A percentile compares a stretch with the other conserved stretches of the same genome.
Conservation (phyloP, 2,797 vertebrate genomes). For the Thaleichthys pacificus region DNA sequence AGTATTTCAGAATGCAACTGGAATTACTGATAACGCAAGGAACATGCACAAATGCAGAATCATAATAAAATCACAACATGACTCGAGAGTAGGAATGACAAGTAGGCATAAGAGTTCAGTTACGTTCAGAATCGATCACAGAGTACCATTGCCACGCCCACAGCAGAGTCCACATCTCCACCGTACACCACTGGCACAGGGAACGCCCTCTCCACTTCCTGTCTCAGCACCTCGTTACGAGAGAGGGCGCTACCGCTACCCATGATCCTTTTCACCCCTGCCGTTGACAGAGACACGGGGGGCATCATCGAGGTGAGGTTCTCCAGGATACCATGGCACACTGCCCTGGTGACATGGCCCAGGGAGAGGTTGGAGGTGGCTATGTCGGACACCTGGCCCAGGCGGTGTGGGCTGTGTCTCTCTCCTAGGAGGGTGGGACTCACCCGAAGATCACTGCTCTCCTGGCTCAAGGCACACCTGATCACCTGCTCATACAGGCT, state of each 20-base stretch:
- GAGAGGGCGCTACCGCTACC: conserved; percentile 86
- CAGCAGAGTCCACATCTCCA: conserved; percentile 85
- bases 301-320: conserved; percentile 89
- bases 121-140: conserved; percentile 49
- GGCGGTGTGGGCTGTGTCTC: conserved; percentile 79
- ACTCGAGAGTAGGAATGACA: conserved; percentile 3
- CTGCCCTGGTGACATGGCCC: conserved; percentile 85
- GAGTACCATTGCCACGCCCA: conserved; percentile 86
- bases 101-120: not conserved
- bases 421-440: conserved; percentile 88
- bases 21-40: too few species aligned
- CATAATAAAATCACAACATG: not conserved
- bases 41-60: too few species aligned
- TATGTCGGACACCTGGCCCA: conserved; percentile 84
- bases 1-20: not conserved
- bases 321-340: conserved; percentile 84
- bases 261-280: conserved; percentile 78
- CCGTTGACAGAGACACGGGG: conserved; percentile 63
- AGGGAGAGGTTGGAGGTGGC: conserved; percentile 81
- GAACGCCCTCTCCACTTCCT: conserved; percentile 86
- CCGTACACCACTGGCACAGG: conserved; percentile 81
- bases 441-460: conserved; percentile 76
- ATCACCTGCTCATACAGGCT: conserved; percentile 83
- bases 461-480: conserved; percentile 75
- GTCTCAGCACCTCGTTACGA: conserved; percentile 83